A percentile compares a stretch with the other conserved stretches of the same genome.
These are phyloP conservation scores for Epizoanthus scotinus DNA, from an alignment of 92 coral and sea anemone species.

Conservation along the genomic window DNA sequence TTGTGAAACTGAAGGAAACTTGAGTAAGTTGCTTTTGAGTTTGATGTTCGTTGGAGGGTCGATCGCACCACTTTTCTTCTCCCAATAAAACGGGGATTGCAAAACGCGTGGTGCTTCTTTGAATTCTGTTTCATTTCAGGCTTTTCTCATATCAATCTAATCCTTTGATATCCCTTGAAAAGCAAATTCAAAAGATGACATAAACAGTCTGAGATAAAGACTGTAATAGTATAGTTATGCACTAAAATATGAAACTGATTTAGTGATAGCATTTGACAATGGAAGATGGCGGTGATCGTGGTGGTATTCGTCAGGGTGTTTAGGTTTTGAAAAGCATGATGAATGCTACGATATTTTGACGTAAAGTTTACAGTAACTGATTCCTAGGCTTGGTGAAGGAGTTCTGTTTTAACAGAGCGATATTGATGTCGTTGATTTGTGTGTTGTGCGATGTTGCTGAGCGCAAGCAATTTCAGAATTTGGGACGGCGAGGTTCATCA, in stretches of 20 bases:
- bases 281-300: background rate
- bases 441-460: too few species aligned
- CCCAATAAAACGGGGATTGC: slow-evolving; percentile 79
- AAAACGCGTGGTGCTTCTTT: slow-evolving; percentile 60
- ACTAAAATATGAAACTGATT: background rate
- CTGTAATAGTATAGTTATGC: slow-evolving; percentile 34
- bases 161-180: slow-evolving; percentile 22
- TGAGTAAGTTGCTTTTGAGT: slow-evolving; percentile 86
- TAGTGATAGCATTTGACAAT: background rate
- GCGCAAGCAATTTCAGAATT: too few species aligned
- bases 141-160: slow-evolving; percentile 32
- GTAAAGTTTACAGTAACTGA: too few species aligned
- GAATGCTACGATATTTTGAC: too few species aligned
- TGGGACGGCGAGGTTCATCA: too few species aligned
- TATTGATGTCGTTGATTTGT: too few species aligned
- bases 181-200: slow-evolving; percentile 30
- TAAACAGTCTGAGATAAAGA: slow-evolving; percentile 98
- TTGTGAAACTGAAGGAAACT: slow-evolving; percentile 70
- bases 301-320: too few species aligned
- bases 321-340: too few species aligned
- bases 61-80: slow-evolving; percentile 59
- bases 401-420: too few species aligned
- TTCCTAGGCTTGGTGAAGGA: too few species aligned
- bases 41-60: slow-evolving; percentile 34
- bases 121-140: slow-evolving; percentile 42